phyloP scores from a whole-genome alignment of 2,797 vertebrate species.

The Bradypodion pumilum region DNA sequence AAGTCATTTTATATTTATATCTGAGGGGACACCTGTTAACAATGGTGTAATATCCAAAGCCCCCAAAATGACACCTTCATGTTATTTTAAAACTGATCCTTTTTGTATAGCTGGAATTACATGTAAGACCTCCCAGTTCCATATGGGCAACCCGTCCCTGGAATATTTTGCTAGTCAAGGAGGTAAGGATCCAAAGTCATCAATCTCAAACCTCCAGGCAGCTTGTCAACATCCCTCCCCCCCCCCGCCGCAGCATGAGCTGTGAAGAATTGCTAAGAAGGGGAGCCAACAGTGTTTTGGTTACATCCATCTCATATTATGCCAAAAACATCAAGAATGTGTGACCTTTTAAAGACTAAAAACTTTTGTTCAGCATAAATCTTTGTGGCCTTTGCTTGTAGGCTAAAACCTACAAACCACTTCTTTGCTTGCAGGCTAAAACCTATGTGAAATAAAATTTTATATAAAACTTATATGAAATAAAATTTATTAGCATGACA shows the following conservation, averaged over 20 bases:
- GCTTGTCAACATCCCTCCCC: background rate
- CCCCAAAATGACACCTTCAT: background rate
- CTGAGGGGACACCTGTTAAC: background rate
- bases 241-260: background rate
- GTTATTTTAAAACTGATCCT: background rate
- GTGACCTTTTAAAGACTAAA: too few relatives aligned
- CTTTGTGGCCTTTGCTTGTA: too few relatives aligned
- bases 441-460: too few relatives aligned
- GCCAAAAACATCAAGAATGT: too few relatives aligned
- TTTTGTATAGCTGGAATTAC: background rate
- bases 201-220: background rate
- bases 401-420: too few relatives aligned
- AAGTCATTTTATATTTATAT: background rate
- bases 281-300: background rate
- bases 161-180: background rate
- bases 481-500: too few relatives aligned
- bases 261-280: background rate
- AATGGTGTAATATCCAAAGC: background rate
- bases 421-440: too few relatives aligned
- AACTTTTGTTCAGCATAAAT: too few relatives aligned
- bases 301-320: background rate
- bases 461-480: too few relatives aligned
- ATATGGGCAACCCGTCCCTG: background rate
- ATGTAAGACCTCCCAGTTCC: background rate
- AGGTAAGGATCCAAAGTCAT: background rate